Evolutionary conservation across 2,113 vertebrate genomes (phyloP), one percentile per base, ranked within the genome.

Genomic region (Lagenorhynchus albirostris): DNA sequence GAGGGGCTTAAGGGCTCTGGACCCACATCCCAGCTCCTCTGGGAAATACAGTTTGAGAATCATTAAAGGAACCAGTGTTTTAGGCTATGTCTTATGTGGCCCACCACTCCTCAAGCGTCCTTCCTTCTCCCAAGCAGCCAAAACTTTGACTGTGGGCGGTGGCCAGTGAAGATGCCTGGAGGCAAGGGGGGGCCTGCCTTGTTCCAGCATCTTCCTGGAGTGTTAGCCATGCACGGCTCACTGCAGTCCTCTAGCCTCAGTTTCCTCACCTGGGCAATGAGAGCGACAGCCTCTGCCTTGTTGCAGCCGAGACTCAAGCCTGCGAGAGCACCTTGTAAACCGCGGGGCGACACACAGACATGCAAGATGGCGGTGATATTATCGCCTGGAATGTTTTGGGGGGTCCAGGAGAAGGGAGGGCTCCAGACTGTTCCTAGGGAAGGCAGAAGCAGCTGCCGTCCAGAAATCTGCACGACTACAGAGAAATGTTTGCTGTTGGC

Each of bases 151-250:
- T 1, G 10, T 2, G 17, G 55, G 26, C 1, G 0, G 20, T 20
- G 47, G 74, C n/a, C 20, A 29, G 53, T 9, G 17, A 33, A 1
- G 50, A 31, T 2, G 81, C 58, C 84, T 23, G 3, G 20, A 58
- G 74, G 33, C 36, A 29, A 60, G 58, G 31, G 58, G 31, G 20
- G n/a, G 8, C 29, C 63, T 55, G 36, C n/a, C 20, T 26, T 26
- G 3, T 5, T 10, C 44, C 4, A 2, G 41, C 3, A 25, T 17
- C 79, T 62, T 41, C 41, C 38, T 5, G 55, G 63, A 36, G 21
- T 1, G 26, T 0, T 1, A 4, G 25, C 60, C 1, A 1, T 0
- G 18, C 36, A 1, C 0, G 13, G 47, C 25, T 82, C 55, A 3
- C 29, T 29, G 68, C 26, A 9, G 8, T 5, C 33, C n/a, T 14